Percentiles rank a stretch among this genome's conserved stretches.
These are phyloP conservation scores for Ecliptopera silaceata DNA, from an alignment of 2,888 invertebrate species.

Conservation along the genomic window DNA sequence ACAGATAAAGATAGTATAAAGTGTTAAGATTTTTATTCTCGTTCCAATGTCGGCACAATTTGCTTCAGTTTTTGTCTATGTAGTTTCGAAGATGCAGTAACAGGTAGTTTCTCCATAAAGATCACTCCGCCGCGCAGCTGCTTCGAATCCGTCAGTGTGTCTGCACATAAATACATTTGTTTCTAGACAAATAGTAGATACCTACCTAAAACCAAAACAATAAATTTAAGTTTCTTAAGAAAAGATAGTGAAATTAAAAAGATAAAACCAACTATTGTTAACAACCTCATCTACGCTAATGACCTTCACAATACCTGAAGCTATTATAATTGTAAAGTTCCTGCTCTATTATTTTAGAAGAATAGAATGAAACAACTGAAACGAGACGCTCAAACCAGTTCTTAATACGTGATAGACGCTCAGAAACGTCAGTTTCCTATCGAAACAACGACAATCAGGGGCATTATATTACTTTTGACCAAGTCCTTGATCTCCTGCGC, in stretches of 20 bases:
- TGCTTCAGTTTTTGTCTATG: conserved; percentile 40
- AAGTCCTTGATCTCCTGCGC: conserved; percentile 56
- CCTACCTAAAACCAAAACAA: neutral
- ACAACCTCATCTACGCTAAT: no score
- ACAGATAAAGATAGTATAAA: no score
- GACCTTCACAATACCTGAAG: no score
- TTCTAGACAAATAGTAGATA: neutral
- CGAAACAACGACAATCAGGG: no score
- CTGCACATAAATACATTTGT: conserved; percentile 38
- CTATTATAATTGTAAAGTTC: no score
- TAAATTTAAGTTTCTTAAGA: neutral
- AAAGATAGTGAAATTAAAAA: no score
- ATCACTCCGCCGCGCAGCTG: conserved; percentile 57
- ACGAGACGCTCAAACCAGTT: no score
- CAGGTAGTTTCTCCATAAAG: conserved; percentile 50
- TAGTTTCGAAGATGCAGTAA: conserved; percentile 51
- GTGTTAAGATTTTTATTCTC: conserved; percentile 12
- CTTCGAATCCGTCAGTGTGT: conserved; percentile 52
- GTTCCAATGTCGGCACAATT: conserved; percentile 21
- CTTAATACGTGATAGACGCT: no score
- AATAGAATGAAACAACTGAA: no score
- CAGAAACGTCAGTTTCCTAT: no score
- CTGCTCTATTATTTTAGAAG: no score
- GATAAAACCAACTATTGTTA: no score
- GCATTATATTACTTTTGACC: conserved; percentile 28